phyloP scores from a whole-genome alignment of 2,113 vertebrate genomes.

The Oophaga pumilio region DNA sequence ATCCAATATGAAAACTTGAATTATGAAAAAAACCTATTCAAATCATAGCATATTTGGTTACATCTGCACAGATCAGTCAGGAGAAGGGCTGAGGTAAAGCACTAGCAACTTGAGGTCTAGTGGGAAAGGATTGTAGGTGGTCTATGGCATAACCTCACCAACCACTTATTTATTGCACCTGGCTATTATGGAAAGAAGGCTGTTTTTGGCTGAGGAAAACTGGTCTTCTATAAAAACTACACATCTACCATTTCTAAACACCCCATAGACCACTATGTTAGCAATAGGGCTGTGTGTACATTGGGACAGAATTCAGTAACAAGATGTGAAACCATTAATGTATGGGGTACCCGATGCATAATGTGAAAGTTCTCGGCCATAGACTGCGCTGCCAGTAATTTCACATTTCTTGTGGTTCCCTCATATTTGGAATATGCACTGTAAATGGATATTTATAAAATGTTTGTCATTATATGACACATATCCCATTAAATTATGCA shows the following conservation, averaged over 20 bases:
- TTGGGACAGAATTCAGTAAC: neutral
- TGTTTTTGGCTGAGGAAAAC: neutral
- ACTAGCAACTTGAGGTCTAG: neutral
- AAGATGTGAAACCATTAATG: neutral
- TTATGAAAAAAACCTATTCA: neutral
- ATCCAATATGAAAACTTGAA: neutral
- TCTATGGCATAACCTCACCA: constrained; percentile 26
- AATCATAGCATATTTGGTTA: neutral
- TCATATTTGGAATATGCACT: too few relatives aligned
- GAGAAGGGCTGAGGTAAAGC: neutral
- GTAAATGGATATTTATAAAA: too few relatives aligned
- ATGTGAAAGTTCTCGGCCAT: neutral
- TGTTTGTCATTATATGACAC: too few relatives aligned
- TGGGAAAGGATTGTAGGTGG: constrained; percentile 29
- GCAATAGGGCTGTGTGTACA: neutral
- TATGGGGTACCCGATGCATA: neutral
- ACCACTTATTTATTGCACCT: constrained; percentile 27
- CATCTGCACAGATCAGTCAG: neutral
- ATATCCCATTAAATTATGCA: too few relatives aligned
- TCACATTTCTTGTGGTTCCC: too few relatives aligned
- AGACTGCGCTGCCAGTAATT: too few relatives aligned
- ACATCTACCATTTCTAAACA: neutral
- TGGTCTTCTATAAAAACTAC: constrained; percentile 14
- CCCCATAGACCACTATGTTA: neutral
- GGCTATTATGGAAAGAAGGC: constrained; percentile 25